phyloP scores from a whole-genome alignment of 2,113 vertebrate species.

The Pholis gunnellus region DNA sequence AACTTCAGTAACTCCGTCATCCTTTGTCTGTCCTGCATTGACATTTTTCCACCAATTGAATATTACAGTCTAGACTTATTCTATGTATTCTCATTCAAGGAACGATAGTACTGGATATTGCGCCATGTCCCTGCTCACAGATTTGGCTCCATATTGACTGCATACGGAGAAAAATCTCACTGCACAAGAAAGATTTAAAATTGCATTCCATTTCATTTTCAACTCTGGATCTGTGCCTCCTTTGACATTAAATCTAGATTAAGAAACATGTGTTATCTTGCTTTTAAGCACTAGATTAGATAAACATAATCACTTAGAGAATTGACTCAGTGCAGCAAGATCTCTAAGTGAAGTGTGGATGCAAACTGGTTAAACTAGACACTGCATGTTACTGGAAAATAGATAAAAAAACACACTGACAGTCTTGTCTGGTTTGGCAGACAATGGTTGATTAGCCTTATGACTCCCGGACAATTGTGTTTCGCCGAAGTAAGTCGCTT shows the following conservation, averaged over 20 bases:
- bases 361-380: conserved; percentile 29
- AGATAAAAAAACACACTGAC: neutral
- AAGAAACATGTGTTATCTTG: conserved; percentile 6
- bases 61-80: conserved; percentile 55
- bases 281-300: conserved; percentile 34
- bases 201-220: neutral
- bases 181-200: neutral
- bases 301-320: conserved; percentile 5
- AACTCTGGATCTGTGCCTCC: neutral
- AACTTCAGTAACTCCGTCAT: conserved; percentile 46
- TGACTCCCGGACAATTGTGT: conserved; percentile 52
- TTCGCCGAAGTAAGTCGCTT: conserved; percentile 42
- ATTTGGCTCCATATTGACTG: neutral
- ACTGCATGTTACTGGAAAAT: conserved; percentile 26
- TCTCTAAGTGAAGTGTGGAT: conserved; percentile 25
- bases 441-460: conserved; percentile 56
- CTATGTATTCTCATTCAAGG: conserved; percentile 33
- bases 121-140: neutral
- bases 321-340: conserved; percentile 12
- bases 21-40: conserved; percentile 55
- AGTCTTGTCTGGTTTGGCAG: conserved; percentile 38
- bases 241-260: conserved; percentile 1
- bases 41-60: conserved; percentile 57
- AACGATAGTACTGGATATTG: conserved; percentile 7
- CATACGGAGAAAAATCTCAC: neutral